These are phyloP conservation scores for Drosophila anomelani DNA, from an alignment of 2,888 invertebrate genomes.

Conservation along the genomic window DNA sequence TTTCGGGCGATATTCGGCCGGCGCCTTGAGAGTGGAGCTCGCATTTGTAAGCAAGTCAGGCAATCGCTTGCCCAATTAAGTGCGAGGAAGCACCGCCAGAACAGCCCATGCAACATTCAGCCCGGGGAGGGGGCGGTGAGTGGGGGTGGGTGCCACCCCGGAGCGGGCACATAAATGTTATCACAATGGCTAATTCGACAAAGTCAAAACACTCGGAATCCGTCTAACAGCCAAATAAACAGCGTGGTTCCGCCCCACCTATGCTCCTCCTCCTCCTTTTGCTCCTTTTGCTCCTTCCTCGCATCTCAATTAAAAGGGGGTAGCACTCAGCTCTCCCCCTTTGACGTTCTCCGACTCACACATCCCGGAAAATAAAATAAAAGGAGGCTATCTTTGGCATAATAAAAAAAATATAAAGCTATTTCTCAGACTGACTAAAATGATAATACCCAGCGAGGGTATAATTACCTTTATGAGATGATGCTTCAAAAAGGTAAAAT, in stretches of 20 bases:
- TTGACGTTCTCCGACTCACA: background rate
- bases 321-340: background rate
- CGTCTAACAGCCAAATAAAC: constrained; percentile 55
- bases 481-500: too few species aligned
- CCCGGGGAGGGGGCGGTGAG: too few species aligned
- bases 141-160: background rate
- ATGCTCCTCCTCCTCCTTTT: background rate
- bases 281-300: background rate
- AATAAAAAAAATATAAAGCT: too few species aligned
- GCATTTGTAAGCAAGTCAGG: constrained; percentile 79
- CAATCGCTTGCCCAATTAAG: constrained; percentile 76
- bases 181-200: constrained; percentile 75
- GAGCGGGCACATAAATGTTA: constrained; percentile 57
- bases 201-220: constrained; percentile 75
- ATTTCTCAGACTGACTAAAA: too few species aligned
- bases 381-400: background rate
- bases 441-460: too few species aligned
- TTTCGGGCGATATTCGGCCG: constrained; percentile 30
- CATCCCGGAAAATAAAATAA: constrained; percentile 8
- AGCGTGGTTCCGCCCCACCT: constrained; percentile 17
- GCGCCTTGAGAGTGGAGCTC: constrained; percentile 30
- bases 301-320: constrained; percentile 44
- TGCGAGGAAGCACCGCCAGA: constrained; percentile 66
- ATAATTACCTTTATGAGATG: too few species aligned
- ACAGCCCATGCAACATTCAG: constrained; percentile 2